These are phyloP conservation scores for Aphidius ervi DNA, from an alignment of 1,140 invertebrate species.

Conservation along the genomic window DNA sequence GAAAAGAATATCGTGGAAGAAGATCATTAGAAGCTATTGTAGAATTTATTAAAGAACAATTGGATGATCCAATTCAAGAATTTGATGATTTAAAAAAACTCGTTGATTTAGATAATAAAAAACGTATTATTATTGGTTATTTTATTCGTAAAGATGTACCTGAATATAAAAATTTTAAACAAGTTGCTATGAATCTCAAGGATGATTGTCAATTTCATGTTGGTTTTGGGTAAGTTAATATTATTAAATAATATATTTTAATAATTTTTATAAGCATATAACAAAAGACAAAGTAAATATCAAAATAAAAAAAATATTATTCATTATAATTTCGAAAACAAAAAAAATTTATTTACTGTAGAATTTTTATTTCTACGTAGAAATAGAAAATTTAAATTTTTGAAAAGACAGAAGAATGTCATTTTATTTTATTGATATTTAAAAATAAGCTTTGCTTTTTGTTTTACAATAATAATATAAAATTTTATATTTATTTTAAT, in stretches of 20 bases:
- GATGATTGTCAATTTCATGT: conserved; percentile 95
- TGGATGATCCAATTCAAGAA: conserved; percentile 84
- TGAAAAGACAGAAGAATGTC: too few relatives aligned
- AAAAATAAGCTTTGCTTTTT: too few relatives aligned
- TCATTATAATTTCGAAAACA: neutral
- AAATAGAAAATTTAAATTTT: too few relatives aligned
- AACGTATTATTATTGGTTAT: conserved; percentile 90
- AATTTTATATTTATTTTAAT: conserved; percentile 26
- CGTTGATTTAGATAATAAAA: conserved; percentile 78
- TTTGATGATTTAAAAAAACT: conserved; percentile 74
- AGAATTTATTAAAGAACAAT: conserved; percentile 82
- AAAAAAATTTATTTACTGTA: conserved; percentile 6
- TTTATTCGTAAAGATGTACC: conserved; percentile 79
- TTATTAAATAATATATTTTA: neutral
- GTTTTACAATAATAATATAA: too few relatives aligned
- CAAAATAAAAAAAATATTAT: neutral
- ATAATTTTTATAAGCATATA: too few relatives aligned
- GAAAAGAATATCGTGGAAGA: conserved; percentile 90
- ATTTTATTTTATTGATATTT: too few relatives aligned
- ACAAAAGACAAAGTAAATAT: too few relatives aligned
- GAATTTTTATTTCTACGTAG: conserved; percentile 6
- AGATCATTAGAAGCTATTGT: conserved; percentile 81
- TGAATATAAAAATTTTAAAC: conserved; percentile 75
- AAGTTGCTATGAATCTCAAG: conserved; percentile 82
- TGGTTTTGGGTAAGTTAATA: conserved; percentile 78